A percentile compares a stretch with the other conserved stretches of the same genome.
These are phyloP conservation scores for Andrena dorsata DNA, from an alignment of 2,888 invertebrate species.

Conservation along the genomic window DNA sequence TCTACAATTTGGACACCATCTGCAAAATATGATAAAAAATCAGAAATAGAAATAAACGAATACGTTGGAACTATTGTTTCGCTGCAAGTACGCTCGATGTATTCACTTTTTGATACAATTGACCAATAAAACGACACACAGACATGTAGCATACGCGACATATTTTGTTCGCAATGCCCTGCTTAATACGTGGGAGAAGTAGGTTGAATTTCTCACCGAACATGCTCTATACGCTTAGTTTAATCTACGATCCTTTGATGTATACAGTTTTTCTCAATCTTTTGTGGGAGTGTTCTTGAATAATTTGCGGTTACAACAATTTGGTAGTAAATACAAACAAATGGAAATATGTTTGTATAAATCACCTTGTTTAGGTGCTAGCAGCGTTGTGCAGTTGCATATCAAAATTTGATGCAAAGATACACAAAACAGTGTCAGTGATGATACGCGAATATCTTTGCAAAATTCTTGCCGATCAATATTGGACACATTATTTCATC, in stretches of 20 bases:
- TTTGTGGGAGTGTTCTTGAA: no score
- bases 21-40: not conserved
- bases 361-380: no score
- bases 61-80: not conserved
- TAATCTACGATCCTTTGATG: no score
- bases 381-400: no score
- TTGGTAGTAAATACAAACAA: no score
- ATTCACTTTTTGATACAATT: not conserved
- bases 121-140: not conserved
- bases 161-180: not conserved
- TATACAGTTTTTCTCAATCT: no score
- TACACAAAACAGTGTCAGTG: no score
- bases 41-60: not conserved
- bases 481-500: not conserved
- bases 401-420: no score
- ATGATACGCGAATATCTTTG: no score
- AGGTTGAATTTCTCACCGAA: not conserved
- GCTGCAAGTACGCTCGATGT: not conserved
- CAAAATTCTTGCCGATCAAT: not conserved
- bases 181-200: not conserved
- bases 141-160: not conserved
- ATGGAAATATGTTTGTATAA: no score
- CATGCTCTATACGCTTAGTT: not conserved
- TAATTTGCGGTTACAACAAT: no score
- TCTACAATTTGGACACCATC: not conserved